These are phyloP conservation scores for Liposcelis brunnea DNA, from an alignment of 2,888 invertebrate species.

Conservation along the genomic window DNA sequence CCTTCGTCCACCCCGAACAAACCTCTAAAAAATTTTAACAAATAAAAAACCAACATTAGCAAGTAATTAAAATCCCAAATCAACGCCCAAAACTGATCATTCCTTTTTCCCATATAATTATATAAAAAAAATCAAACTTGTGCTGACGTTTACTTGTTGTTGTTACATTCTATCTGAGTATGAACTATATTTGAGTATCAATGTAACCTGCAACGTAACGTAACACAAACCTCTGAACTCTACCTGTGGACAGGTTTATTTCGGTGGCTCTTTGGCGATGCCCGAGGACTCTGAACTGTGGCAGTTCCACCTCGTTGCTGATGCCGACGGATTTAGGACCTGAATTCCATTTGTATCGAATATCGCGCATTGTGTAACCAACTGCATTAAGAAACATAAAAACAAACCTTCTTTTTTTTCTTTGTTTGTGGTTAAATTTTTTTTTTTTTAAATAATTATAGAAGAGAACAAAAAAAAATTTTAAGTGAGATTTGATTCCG, in stretches of 20 bases:
- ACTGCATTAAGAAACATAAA: constrained; percentile 42
- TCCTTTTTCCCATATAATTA: no score
- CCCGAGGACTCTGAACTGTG: constrained; percentile 92
- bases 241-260: constrained; percentile 93
- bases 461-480: constrained; percentile 15
- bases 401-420: constrained; percentile 24
- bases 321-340: constrained; percentile 86
- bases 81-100: no score
- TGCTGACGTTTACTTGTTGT: constrained; percentile 1
- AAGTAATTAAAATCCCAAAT: no score
- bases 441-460: no score
- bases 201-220: constrained; percentile 5
- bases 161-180: constrained; percentile 6
- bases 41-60: no score
- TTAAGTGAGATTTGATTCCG: constrained; percentile 4
- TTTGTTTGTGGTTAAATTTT: no score
- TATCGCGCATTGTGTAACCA: constrained; percentile 96
- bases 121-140: not conserved
- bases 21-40: no score
- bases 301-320: constrained; percentile 88
- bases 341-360: constrained; percentile 92
- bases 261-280: constrained; percentile 88
- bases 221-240: constrained; percentile 19
- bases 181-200: not conserved
- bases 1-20: no score